phyloP scores from a whole-genome alignment of 2,797 vertebrate species.

The Melanotaenia nigrans region DNA sequence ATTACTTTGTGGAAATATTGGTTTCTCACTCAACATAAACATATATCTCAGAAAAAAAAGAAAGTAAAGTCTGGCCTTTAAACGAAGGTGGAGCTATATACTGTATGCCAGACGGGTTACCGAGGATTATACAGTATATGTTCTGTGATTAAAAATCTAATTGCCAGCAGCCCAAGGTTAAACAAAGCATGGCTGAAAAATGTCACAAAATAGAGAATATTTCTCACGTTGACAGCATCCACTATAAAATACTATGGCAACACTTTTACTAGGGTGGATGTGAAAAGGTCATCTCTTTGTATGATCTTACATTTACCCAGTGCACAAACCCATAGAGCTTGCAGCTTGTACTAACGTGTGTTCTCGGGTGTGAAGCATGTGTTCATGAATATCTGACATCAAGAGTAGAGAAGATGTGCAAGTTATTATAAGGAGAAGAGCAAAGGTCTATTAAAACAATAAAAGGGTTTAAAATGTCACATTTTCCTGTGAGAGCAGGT shows the following conservation, averaged over 20 bases:
- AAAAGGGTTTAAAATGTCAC: no score
- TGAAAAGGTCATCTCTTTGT: conserved; percentile 23
- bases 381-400: background rate
- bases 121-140: background rate
- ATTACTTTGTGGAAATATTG: conserved; percentile 34
- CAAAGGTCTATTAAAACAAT: conserved; percentile 1
- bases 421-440: background rate
- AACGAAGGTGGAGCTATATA: background rate
- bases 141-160: background rate
- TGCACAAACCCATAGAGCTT: background rate
- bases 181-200: conserved; percentile 8
- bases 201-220: conserved; percentile 1
- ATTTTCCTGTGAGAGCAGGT: conserved; percentile 23
- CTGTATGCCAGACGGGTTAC: background rate
- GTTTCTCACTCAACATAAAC: background rate
- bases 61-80: background rate
- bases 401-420: background rate
- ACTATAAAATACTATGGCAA: conserved; percentile 1
- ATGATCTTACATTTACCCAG: background rate
- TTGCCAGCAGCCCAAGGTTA: background rate
- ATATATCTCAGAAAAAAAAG: background rate
- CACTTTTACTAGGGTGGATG: background rate
- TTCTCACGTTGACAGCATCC: conserved; percentile 13
- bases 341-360: background rate
- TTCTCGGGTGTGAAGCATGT: background rate